Percentiles rank a stretch among this genome's conserved stretches.
Conservation (phyloP, 23 tunicate species). For the Ciona savignyi region DNA sequence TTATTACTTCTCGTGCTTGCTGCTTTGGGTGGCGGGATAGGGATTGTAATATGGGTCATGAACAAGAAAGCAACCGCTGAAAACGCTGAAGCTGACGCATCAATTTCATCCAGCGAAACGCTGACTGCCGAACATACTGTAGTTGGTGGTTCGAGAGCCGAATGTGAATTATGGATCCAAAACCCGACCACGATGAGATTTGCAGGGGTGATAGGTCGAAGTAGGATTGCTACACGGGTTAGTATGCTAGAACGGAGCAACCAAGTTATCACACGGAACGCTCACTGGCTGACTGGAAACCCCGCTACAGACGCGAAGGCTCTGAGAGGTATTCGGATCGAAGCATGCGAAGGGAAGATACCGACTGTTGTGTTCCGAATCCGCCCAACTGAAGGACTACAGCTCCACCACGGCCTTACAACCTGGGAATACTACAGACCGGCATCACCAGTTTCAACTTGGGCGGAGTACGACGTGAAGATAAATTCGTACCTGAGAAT, state of each 20-base stretch:
- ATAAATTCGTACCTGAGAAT: constrained; percentile 23
- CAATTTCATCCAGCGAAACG: too few relatives aligned
- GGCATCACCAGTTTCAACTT: constrained; percentile 24
- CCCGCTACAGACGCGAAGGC: constrained; percentile 29
- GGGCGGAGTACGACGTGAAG: constrained; percentile 67
- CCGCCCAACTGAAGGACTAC: constrained; percentile 67
- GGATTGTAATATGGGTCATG: constrained; percentile 29
- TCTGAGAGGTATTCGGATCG: constrained; percentile 18
- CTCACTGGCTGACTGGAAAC: constrained; percentile 84
- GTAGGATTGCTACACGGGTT: constrained; percentile 31
- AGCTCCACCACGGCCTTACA: constrained; percentile 10
- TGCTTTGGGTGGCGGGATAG: constrained; percentile 47
- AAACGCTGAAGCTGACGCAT: neutral
- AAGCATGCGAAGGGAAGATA: constrained; percentile 57
- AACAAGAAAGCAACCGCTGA: constrained; percentile 17
- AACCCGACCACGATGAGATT: constrained; percentile 22
- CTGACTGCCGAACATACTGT: neutral
- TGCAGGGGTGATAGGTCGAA: constrained; percentile 17
- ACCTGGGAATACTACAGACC: constrained; percentile 80
- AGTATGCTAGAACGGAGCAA: constrained; percentile 11
- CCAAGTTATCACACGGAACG: constrained; percentile 18
- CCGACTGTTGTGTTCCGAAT: constrained; percentile 71
- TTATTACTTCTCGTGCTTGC: constrained; percentile 20
- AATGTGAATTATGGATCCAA: neutral
- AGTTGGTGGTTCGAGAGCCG: neutral